Base-by-base conservation (phyloP, 2,113 vertebrate species). In the Syngnathus typhle region DNA sequence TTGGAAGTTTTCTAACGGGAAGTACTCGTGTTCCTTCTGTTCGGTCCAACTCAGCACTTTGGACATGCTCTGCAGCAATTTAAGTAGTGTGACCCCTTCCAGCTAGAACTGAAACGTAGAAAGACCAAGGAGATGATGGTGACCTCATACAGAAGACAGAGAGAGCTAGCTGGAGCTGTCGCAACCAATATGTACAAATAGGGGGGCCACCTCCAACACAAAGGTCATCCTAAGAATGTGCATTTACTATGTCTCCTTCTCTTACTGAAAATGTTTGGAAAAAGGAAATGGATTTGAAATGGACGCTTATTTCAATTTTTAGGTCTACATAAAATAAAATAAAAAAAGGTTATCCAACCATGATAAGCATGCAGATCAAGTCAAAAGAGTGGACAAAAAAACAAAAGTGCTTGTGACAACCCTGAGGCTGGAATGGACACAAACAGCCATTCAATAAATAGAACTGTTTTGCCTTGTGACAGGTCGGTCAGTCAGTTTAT, bases 381-480 rank as follows among this genome's bases (percentile, higher is more conserved):
- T 55, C 21, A 36, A 32, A 56, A 36, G 27, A 74, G 62, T 65
- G 73, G 63, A 60, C 41, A 60, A 65, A 72, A 70, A 59, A 67
- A 67, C 64, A 32, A 12, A 65, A 71, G 64, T 68, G 71, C 75
- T 78, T 70, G 75, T 87, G 81, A 79, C 80, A 36, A 74, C 70
- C 83, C 79, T 60, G 66, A 15, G 79, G 75, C 77, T 69, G 46
- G 65, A 80, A 78, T 76, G 78, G 81, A 82, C 72, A 71, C 63
- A 69, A 75, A 81, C 76, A 75, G 75, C 80, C 75, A 76, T 65
- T 79, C 69, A 77, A 61, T 75, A 75, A 80, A 77, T 67, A 43
- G 71, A 61, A 73, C 71, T 81, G 68, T 58, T 75, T 81, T 67
- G 49, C 74, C 47, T 19, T 49, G 47, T 65, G 69, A 79, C 65